Percentiles rank a stretch among this genome's conserved stretches.
Conservation (phyloP, 2,797 vertebrate species). For the Pipistrellus kuhlii region DNA sequence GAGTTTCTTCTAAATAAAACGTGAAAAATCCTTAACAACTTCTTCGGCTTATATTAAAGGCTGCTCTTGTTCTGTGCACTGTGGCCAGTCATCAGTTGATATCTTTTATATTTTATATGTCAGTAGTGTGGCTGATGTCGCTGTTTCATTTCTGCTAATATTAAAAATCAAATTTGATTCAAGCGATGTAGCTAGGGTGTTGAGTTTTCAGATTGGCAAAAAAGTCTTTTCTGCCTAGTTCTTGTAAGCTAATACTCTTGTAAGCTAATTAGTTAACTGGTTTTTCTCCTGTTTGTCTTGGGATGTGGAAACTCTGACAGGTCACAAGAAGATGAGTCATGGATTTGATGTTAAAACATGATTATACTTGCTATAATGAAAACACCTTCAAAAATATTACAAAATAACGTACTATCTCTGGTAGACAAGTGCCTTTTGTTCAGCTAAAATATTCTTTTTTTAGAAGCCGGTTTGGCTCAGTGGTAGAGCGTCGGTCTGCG, state of each 20-base stretch:
- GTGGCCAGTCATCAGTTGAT: not conserved
- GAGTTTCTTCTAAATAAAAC: conserved; percentile 18
- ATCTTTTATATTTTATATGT: not conserved
- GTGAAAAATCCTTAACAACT: not conserved
- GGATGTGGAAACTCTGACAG: conserved; percentile 78
- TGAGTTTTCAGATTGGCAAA: conserved; percentile 2
- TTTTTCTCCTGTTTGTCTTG: conserved; percentile 57
- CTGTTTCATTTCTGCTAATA: not conserved
- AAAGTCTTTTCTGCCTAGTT: conserved; percentile 11
- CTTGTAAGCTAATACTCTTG: not conserved
- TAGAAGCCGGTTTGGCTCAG: no score
- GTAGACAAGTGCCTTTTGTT: conserved; percentile 65
- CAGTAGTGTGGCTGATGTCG: no score
- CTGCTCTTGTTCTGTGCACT: not conserved
- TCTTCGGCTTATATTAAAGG: not conserved
- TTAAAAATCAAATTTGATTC: conserved; percentile 1
- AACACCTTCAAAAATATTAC: conserved; percentile 48
- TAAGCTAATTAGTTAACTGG: conserved; percentile 74
- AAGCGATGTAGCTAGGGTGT: not conserved
- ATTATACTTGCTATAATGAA: conserved; percentile 76
- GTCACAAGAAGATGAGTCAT: conserved; percentile 81
- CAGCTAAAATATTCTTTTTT: conserved; percentile 32
- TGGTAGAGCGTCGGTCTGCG: no score
- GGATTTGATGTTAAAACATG: conserved; percentile 79
- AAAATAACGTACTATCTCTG: conserved; percentile 26